Conservation (phyloP, 2,888 invertebrate genomes). For the Stenchaetothrips biformis region DNA sequence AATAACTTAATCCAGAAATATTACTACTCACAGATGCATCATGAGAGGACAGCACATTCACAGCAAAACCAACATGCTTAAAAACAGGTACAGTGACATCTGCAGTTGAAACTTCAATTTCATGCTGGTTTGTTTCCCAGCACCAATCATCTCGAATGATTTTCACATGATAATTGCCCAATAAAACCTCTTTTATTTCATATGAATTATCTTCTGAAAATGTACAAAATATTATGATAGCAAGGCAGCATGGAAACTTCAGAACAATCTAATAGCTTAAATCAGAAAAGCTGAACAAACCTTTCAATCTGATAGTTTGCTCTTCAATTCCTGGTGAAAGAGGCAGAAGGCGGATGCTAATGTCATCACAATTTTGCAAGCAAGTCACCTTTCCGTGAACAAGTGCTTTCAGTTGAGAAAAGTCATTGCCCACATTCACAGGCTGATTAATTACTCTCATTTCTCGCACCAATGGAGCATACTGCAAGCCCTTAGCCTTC, state of each 20-base stretch:
- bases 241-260: neutral
- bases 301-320: slow-evolving; percentile 56
- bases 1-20: no score
- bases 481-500: slow-evolving; percentile 67
- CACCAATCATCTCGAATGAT: slow-evolving; percentile 69
- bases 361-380: slow-evolving; percentile 52
- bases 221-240: no score
- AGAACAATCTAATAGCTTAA: neutral
- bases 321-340: slow-evolving; percentile 39
- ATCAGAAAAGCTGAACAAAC: neutral
- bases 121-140: slow-evolving; percentile 68
- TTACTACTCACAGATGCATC: slow-evolving; percentile 51
- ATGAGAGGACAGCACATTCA: slow-evolving; percentile 69
- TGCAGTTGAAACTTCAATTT: slow-evolving; percentile 60
- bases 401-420: slow-evolving; percentile 82
- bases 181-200: slow-evolving; percentile 70
- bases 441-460: slow-evolving; percentile 63
- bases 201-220: slow-evolving; percentile 49
- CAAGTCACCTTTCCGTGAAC: slow-evolving; percentile 70
- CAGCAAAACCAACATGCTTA: slow-evolving; percentile 71
- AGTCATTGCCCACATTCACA: slow-evolving; percentile 59
- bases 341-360: slow-evolving; percentile 53
- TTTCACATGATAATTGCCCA: slow-evolving; percentile 76
- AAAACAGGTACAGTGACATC: slow-evolving; percentile 64
- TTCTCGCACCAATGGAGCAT: slow-evolving; percentile 67